These are phyloP conservation scores for Andrena trimmerana DNA, from an alignment of 2,888 invertebrate genomes.

Conservation along the genomic window DNA sequence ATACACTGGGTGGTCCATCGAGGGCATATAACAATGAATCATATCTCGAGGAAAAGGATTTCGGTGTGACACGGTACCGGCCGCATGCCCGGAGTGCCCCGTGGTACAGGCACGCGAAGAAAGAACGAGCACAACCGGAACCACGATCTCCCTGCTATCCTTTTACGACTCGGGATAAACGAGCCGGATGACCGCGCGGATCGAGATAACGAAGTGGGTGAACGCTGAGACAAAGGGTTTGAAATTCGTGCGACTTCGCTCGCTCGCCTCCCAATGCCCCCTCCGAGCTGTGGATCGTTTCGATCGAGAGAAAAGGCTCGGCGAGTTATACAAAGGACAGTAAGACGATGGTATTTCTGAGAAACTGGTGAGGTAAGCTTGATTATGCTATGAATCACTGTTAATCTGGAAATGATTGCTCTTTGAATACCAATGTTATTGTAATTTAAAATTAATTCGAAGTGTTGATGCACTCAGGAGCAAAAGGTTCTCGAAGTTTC, in stretches of 20 bases:
- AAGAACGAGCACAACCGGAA: conserved; percentile 67
- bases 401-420: too few relatives aligned
- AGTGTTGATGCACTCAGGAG: too few relatives aligned
- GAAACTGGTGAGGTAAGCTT: too few relatives aligned
- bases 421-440: too few relatives aligned
- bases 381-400: too few relatives aligned
- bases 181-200: conserved; percentile 47
- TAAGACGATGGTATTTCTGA: too few relatives aligned
- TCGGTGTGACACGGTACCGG: conserved; percentile 73
- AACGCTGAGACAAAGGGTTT: conserved; percentile 46
- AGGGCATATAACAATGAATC: conserved; percentile 80
- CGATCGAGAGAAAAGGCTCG: background rate
- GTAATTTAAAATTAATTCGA: too few relatives aligned
- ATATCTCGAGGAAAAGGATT: conserved; percentile 75
- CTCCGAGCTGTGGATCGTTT: background rate
- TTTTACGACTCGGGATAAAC: conserved; percentile 65
- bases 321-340: background rate
- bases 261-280: background rate
- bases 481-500: too few relatives aligned
- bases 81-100: conserved; percentile 52
- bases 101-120: conserved; percentile 44
- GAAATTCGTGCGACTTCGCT: conserved; percentile 29
- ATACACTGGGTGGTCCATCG: conserved; percentile 81
- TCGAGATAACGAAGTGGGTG: conserved; percentile 55
- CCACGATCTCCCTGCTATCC: conserved; percentile 52